These are phyloP conservation scores for Zosterops hypoxanthus DNA, from an alignment of 2,113 vertebrate genomes.

Conservation along the genomic window DNA sequence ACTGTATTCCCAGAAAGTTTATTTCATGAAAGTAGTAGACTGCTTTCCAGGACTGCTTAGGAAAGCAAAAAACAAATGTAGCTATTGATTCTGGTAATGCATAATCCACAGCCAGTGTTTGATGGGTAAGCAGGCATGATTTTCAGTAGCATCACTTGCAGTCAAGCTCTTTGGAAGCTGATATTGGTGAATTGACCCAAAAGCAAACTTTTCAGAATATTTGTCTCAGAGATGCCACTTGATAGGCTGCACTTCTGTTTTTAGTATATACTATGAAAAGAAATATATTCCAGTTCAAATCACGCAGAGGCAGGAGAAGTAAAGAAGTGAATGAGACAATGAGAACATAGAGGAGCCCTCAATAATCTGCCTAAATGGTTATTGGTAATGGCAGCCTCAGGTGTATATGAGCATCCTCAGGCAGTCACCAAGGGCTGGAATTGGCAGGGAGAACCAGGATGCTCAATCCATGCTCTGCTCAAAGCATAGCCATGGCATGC, in stretches of 20 bases:
- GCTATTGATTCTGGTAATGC: background rate
- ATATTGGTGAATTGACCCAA: background rate
- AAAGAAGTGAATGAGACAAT: background rate
- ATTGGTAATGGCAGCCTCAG: background rate
- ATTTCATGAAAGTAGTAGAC: background rate
- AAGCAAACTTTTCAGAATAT: background rate
- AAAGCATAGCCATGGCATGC: background rate
- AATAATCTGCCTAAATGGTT: background rate
- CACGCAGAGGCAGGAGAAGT: background rate
- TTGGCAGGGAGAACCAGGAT: background rate
- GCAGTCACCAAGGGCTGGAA: background rate
- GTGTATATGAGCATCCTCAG: background rate
- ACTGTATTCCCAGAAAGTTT: constrained; percentile 7
- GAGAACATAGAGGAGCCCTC: background rate
- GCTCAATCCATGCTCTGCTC: background rate
- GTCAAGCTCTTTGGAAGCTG: background rate
- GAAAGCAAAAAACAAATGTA: background rate
- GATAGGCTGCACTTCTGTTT: background rate
- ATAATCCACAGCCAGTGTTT: background rate
- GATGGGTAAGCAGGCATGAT: background rate
- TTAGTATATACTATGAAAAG: background rate
- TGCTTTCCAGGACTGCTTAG: background rate
- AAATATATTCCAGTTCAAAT: background rate
- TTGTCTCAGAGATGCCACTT: background rate
- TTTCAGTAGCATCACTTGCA: background rate